Evolutionary conservation across 2,888 invertebrate genomes (phyloP).

Genomic region (Hemaris fuciformis): DNA sequence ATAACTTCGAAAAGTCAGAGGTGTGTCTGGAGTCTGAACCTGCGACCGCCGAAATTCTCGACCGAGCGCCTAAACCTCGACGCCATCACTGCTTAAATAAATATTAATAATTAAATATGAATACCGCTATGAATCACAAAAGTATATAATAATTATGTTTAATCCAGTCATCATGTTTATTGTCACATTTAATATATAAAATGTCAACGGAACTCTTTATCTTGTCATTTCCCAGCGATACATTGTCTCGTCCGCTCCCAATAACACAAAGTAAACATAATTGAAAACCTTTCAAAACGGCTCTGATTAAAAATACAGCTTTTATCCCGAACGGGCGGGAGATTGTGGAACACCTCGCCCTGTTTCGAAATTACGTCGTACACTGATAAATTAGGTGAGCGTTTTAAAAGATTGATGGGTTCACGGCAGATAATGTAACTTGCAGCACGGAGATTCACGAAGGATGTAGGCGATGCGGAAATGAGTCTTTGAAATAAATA

Average conservation of each 20-base stretch:
- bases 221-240: not conserved
- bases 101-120: no score
- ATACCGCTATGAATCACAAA: no score
- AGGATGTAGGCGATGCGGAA: no score
- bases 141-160: no score
- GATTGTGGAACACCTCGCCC: conserved; percentile 1
- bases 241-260: not conserved
- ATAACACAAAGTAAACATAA: conserved; percentile 1
- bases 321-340: not conserved
- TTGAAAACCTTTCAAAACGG: conserved; percentile 4
- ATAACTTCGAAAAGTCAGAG: no score
- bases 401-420: conserved; percentile 1
- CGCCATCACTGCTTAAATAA: no score
- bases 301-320: conserved; percentile 5
- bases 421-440: not conserved
- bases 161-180: no score
- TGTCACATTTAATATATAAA: not conserved
- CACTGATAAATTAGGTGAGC: conserved; percentile 1
- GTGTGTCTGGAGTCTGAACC: no score
- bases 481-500: not conserved
- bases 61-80: no score
- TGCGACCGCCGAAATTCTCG: no score
- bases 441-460: not conserved
- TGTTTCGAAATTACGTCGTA: not conserved
- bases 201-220: not conserved